Base-by-base conservation (phyloP, 2,888 invertebrate genomes). In the Oscheius onirici region DNA sequence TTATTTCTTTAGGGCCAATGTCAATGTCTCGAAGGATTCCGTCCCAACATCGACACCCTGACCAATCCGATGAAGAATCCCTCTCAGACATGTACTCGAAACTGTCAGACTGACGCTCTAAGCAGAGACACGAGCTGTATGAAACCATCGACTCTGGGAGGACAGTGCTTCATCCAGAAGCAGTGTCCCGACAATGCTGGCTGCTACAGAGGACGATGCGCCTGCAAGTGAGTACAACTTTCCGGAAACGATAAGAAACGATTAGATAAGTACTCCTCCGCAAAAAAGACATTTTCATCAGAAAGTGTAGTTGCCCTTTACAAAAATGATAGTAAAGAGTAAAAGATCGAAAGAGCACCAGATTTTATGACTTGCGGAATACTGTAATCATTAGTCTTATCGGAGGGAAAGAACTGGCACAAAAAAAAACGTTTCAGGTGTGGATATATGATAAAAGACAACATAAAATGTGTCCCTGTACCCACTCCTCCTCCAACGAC, bases 171-270 rank as follows among this genome's bases (percentile, higher is more conserved):
- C 77, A 85, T 86, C 17, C 87, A 87, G 74, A 82, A 83, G 57
- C 87, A 87, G 55, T 87, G 87, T 58, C 87, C 87, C 0, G 72
- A 77, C 34, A 84, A 85, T 58, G 79, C 86, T 1, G 87, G 87
- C 20, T 87, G 87, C 68, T 87, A 86, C 58, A 73, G 87, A 22
- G 87, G 87, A 15, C 61, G 85, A 15, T 87, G 87, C 69, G 75
- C 82, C 75, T 87, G 87, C 76, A 72, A 77, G 76, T 71, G n/a
- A 13, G 46, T 49, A 6, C 22, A 34, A 34, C 34, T 34, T 34
- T 34, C 34, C 34, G 34, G 34, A 8, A 34, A 34, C n/a, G 34
- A 34, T 34, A 34, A 8, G 34, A 3, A 8, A 34, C 3, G 34
- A 34, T 34, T 34, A 34, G 34, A 34, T 34, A 34, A 8, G 34